Evolutionary conservation across 2,888 invertebrate genomes (phyloP), one percentile per base, ranked within the genome.

Genomic region (Toxonevra muliebris): DNA sequence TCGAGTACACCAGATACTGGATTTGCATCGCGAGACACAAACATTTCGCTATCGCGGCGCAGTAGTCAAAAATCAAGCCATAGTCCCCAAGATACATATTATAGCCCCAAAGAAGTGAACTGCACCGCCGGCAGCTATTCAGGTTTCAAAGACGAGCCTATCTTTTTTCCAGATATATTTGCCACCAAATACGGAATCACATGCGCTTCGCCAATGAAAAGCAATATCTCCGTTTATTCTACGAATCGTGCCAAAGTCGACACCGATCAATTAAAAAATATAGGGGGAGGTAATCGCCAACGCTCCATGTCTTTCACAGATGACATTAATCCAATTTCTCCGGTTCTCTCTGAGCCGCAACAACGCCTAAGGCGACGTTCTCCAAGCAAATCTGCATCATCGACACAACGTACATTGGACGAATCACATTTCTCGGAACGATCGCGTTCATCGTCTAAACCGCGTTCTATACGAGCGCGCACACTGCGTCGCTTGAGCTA

Each of bases 401-500:
- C 69, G 53, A 59, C 59, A 41, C 52, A 61, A 4, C 58, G 68
- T 60, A n/a, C 66, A 60, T 4, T 48, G 0, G 61, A 61, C 45
- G 53, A 57, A 11, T 48, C 50, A 2, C 59, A 64, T 13, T 66
- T 62, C 19, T 10, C 61, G 41, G 53, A 55, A 0, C 72, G 69
- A 10, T 67, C 62, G 48, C 64, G 74, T 4, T 74, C 77, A 4
- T 74, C 78, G 13, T 84, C 83, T 70, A 86, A 85, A 61, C 84
- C 86, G 12, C 87, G 87, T 60, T 88, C 88, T 57, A 84, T 88
- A 50, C 85, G 87, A 61, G 88, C 89, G 62, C 85, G 89, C 53
- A 89, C 88, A 53, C 70, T 84, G 65, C 76, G 83, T 2, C 82
- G 89, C 12, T 85, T 88, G 71, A 88, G 88, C 71, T 89, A 89